Base-by-base conservation (phyloP, 2,797 vertebrate genomes). In the Fistularia tabacaria region DNA sequence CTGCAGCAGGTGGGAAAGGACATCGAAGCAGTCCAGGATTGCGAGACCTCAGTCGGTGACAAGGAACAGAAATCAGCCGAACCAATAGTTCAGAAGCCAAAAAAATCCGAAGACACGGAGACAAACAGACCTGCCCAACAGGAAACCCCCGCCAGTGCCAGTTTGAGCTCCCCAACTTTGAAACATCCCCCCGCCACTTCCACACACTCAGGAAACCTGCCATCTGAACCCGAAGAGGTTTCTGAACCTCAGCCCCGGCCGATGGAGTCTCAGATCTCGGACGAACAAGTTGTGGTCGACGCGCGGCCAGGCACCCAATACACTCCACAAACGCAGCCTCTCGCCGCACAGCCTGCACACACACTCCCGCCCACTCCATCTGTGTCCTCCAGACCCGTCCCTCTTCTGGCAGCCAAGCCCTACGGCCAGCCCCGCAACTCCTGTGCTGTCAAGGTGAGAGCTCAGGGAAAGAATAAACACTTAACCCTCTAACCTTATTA, bases 361-460 rank as follows among this genome's bases (percentile, higher is more conserved):
- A 85, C 80, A 64, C 90, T 87, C 83, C 85, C 83, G 8, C 65
- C 80, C 8, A 63, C 67, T 37, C 14, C 63, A n/a, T 40, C 80
- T 49, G 69, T 85, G 9, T 36, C 91, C 59, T 87, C 90, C 71
- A 93, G 93, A 88, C 91, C 94, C 14, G 90, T 98, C 84, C 94
- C 95, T 73, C 87, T 98, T 83, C 88, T 99, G 83, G 93, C 90
- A 10, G 93, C 97, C 61, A 97, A 95, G 85, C 96, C 96, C 85
- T 99, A 97, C 84, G 87, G 92, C 66, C 94, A 94, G 71, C 95
- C 95, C 69, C 91, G 84, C 83, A 91, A 57, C 69, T 89, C 87
- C 3, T 91, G 90, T 5, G 54, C 90, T 14, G 87, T 94, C 46
- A 96, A 95, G 94, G 97, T 97, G 90, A 83, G 90, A 7, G 6